Percentiles rank a stretch among this genome's conserved stretches.
Evolutionary conservation across 2,888 invertebrate genomes (phyloP).

Genomic region (Lomographa bimaculata): DNA sequence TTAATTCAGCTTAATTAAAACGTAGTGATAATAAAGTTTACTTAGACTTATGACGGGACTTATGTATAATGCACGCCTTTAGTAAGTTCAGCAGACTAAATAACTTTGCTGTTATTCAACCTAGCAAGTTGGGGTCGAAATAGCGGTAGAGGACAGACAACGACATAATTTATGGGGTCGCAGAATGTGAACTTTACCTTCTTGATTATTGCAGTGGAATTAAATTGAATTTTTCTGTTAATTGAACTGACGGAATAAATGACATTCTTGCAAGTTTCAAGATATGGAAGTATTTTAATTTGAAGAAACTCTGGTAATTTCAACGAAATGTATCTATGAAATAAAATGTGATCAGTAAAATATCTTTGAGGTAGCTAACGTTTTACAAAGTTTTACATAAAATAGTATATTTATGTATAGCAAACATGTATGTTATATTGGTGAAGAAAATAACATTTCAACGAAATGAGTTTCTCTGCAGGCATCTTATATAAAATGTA

Average conservation of each 20-base stretch:
- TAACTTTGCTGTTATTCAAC: constrained; percentile 10
- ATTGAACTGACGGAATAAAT: too few species aligned
- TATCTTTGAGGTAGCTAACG: not conserved
- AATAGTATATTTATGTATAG: not conserved
- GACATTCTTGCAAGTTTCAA: too few species aligned
- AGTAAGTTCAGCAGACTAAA: constrained; percentile 5
- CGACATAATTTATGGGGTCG: constrained; percentile 10
- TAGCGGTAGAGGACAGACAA: constrained; percentile 8
- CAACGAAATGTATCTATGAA: too few species aligned
- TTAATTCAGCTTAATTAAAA: constrained; percentile 45
- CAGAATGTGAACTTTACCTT: constrained; percentile 9
- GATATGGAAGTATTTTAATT: too few species aligned
- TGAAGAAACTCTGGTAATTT: too few species aligned
- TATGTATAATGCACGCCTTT: constrained; percentile 16
- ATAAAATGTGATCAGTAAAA: not conserved
- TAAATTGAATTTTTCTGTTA: constrained; percentile 9
- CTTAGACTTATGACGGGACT: constrained; percentile 14
- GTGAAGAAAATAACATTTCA: constrained; percentile 3
- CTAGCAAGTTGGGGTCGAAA: constrained; percentile 8
- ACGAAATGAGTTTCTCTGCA: constrained; percentile 1
- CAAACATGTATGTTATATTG: constrained; percentile 1
- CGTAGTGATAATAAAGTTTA: constrained; percentile 27
- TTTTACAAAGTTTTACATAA: not conserved
- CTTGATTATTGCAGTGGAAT: constrained; percentile 4
- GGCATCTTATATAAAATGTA: constrained; percentile 6